Conservation (phyloP, 2,797 vertebrate genomes). For the Poeciliopsis paucimaculata region DNA sequence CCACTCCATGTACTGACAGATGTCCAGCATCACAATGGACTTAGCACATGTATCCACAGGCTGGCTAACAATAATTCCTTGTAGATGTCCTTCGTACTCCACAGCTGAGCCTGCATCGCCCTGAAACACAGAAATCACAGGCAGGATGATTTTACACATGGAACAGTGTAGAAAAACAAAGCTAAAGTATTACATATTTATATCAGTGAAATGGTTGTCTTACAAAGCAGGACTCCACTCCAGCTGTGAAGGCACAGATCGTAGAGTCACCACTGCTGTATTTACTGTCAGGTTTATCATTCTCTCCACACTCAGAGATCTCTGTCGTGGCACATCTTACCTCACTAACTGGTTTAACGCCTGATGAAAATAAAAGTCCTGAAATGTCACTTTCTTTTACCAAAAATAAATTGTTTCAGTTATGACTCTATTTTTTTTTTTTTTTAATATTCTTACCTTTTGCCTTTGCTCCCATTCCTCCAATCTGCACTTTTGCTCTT, state of each 20-base stretch:
- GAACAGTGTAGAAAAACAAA: background rate
- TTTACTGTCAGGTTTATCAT: conserved; percentile 22
- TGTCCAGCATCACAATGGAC: conserved; percentile 28
- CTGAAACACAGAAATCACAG: conserved; percentile 31
- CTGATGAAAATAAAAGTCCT: conserved; percentile 12
- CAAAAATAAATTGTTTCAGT: background rate
- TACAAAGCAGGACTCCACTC: conserved; percentile 41
- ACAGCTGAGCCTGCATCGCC: conserved; percentile 47
- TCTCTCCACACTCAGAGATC: background rate
- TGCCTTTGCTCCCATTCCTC: conserved; percentile 30
- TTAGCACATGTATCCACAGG: conserved; percentile 36
- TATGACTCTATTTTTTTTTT: background rate
- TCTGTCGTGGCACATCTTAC: conserved; percentile 10
- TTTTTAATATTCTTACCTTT: background rate
- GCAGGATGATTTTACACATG: background rate
- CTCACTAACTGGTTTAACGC: background rate
- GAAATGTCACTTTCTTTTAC: background rate
- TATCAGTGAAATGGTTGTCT: conserved; percentile 5
- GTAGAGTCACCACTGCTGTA: conserved; percentile 20
- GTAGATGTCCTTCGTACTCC: conserved; percentile 6
- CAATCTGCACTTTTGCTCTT: background rate
- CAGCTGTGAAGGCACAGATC: conserved; percentile 27
- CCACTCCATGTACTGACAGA: conserved; percentile 40
- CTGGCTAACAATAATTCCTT: conserved; percentile 37
- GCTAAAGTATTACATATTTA: background rate